Base-by-base conservation (phyloP, 1,140 invertebrate genomes). In the Sweltsa coloradensis region DNA sequence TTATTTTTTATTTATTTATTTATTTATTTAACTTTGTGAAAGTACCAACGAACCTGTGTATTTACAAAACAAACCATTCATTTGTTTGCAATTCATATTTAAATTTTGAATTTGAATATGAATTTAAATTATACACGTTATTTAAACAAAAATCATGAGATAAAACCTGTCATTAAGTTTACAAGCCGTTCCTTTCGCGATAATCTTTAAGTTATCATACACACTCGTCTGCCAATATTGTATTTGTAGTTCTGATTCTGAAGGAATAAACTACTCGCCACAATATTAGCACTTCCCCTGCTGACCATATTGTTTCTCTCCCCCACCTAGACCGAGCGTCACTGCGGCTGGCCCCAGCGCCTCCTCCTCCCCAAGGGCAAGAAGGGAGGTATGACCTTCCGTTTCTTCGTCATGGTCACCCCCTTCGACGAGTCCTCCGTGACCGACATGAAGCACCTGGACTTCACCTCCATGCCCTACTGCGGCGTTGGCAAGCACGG, bases 331-430 rank as follows among this genome's bases (percentile, higher is more conserved):
- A 39, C 40, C 9, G 36, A 27, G 14, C 46, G 46, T 3, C 62
- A 67, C 36, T 74, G 68, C 50, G 75, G 72, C 45, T 76, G 74
- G 62, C 78, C 78, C 6, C 64, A 72, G 3, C 70, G 78, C 43
- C 60, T 81, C 6, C 51, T 76, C 1, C 59, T 83, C 13, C 78
- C 79, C 26, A 77, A 61, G 45, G 78, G 80, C 53, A 69, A 60
- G 45, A 61, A 66, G 24, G 69, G 71, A 37, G 79, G 78, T 56
- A 70, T 79, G 64, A 62, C 70, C 7, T 72, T 74, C 58, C 63
- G 74, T 49, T 49, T 82, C 1, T 75, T 74, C 53, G 70, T 78
- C 11, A 63, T 71, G 21, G 65, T 81, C 1, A 68, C 66, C n/a
- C 70, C 66, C 2, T 60, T 69, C 53, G 68, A 58, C 50, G 62